Evolutionary conservation across 2,888 invertebrate species (phyloP).

Genomic region (Acanthosepion pharaonis): DNA sequence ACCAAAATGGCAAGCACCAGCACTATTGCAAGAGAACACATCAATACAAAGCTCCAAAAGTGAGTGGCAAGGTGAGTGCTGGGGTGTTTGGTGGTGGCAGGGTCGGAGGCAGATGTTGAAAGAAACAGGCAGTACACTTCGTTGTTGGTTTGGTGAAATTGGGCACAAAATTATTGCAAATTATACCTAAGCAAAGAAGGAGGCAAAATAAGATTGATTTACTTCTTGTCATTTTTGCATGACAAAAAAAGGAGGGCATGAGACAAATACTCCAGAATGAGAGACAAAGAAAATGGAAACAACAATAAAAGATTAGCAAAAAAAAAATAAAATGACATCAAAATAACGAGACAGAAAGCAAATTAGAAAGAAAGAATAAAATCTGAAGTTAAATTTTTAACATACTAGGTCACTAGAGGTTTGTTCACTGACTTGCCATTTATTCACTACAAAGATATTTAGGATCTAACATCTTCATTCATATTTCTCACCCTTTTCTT

Average conservation of each 20-base stretch:
- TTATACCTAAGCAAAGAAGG: not conserved
- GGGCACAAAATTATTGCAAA: constrained; percentile 33
- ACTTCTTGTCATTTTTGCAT: not conserved
- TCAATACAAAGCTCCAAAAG: not conserved
- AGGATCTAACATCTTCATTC: too few relatives aligned
- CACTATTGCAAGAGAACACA: not conserved
- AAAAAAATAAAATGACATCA: not conserved
- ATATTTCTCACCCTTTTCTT: too few relatives aligned
- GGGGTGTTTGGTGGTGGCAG: not conserved
- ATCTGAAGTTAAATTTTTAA: not conserved
- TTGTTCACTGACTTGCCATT: too few relatives aligned
- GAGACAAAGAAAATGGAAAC: not conserved
- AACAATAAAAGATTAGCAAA: not conserved
- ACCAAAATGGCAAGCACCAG: constrained; percentile 2
- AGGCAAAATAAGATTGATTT: not conserved
- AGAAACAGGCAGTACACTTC: not conserved
- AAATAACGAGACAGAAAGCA: not conserved
- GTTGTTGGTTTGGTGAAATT: not conserved
- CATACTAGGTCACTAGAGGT: not conserved
- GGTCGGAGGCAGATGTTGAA: not conserved
- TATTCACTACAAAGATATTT: too few relatives aligned
- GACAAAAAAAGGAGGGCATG: not conserved
- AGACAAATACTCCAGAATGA: not conserved
- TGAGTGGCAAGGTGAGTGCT: not conserved
- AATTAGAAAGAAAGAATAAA: not conserved